Base-by-base conservation (phyloP, 1,140 invertebrate genomes). In the Orius laevigatus region DNA sequence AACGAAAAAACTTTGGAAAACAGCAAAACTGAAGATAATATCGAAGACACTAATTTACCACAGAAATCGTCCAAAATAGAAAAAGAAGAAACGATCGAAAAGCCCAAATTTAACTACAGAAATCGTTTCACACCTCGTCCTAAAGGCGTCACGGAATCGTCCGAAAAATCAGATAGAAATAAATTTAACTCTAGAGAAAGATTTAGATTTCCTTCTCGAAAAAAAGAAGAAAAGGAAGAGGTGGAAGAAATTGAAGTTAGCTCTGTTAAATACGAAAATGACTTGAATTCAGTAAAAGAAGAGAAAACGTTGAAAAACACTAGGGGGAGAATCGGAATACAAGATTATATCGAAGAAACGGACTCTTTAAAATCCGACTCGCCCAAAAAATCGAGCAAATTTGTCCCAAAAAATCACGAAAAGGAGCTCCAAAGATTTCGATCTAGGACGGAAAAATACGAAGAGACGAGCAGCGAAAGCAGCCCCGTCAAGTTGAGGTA, bases 401-500 rank as follows among this genome's bases (percentile, higher is more conserved):
- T 39, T 16, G 18, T 15, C 6, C 34, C 46, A 9, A 18, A 15
- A 16, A 32, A 32, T n/a, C 20, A 31, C 11, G 19, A n/a, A n/a
- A 32, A 16, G 8, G 43, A 45, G 5, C n/a, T 12, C 11, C 19
- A 45, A 33, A 45, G 32, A 31, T 45, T 45, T 45, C 16, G 43
- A 33, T 18, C 43, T 4, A 3, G 25, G 6, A 39, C 38, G 18
- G 34, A 32, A 47, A 32, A 43, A 34, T 49, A 44, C 19, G 47
- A 49, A 20, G 46, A 38, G 36, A 39, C 35, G 34, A 38, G 18
- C 8, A 46, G 43, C 12, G 34, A 47, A 10, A 14, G 10, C 19
- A 46, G 32, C 34, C 50, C 53, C n/a, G 40, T 49, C 31, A 51
- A 53, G 32, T 48, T 43, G 10, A 40, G 49, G 18, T 53, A 53